phyloP scores from a whole-genome alignment of 2,888 invertebrate species.

The Branchellion lobata region DNA sequence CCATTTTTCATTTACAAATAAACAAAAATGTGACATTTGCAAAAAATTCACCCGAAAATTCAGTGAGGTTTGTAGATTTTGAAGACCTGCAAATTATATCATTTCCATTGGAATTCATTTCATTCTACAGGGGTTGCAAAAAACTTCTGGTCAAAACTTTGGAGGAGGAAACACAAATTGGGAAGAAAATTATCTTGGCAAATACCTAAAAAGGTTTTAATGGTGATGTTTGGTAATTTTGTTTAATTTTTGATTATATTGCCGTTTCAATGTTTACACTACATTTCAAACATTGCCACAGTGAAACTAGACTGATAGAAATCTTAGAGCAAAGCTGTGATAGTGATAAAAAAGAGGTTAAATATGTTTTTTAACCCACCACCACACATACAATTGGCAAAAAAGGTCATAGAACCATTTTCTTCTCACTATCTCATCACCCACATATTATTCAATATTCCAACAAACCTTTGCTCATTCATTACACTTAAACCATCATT shows the following conservation, averaged over 20 bases:
- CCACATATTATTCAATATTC: background rate
- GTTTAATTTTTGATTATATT: no score
- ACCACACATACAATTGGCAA: slow-evolving; percentile 62
- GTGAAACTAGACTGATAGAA: slow-evolving; percentile 85
- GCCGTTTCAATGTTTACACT: no score
- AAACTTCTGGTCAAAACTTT: slow-evolving; percentile 58
- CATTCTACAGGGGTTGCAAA: slow-evolving; percentile 55
- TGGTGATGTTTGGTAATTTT: background rate
- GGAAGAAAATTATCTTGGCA: slow-evolving; percentile 58
- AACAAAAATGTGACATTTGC: slow-evolving; percentile 48
- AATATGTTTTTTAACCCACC: no score
- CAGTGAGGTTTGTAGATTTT: slow-evolving; percentile 45
- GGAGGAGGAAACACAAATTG: slow-evolving; percentile 60
- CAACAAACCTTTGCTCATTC: no score
- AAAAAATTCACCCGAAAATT: slow-evolving; percentile 46
- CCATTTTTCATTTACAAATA: no score
- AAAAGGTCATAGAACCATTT: background rate
- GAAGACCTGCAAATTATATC: background rate
- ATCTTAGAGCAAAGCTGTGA: slow-evolving; percentile 84
- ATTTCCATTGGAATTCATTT: background rate
- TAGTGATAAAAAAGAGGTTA: slow-evolving; percentile 68
- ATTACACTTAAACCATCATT: no score
- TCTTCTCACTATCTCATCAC: background rate
- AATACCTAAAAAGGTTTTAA: slow-evolving; percentile 55
- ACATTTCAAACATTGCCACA: no score